These are phyloP conservation scores for Sciurus niger DNA, from an alignment of 2,113 vertebrate genomes.

Conservation along the genomic window DNA sequence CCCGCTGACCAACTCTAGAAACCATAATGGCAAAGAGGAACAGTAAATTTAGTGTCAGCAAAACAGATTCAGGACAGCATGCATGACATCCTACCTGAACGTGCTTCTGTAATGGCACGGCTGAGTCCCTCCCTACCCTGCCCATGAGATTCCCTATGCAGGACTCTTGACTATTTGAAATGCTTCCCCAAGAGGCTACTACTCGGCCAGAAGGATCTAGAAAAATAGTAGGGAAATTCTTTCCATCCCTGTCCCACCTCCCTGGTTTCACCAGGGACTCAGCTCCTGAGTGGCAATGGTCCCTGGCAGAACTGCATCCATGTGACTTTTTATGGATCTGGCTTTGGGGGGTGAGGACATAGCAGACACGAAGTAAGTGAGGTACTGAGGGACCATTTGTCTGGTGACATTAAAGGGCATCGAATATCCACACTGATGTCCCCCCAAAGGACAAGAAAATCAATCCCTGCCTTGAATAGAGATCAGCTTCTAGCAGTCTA, in stretches of 20 bases:
- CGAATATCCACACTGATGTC: neutral
- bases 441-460: neutral
- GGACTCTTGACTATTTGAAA: neutral
- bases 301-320: fast-evolving
- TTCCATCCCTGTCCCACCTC: fast-evolving
- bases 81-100: neutral
- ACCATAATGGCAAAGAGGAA: slow-evolving; percentile 92
- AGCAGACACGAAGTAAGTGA: neutral
- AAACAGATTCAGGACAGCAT: slow-evolving; percentile 75
- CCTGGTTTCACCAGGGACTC: fast-evolving
- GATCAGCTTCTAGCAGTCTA: fast-evolving
- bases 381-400: neutral
- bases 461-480: neutral
- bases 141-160: fast-evolving
- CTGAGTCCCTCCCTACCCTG: neutral
- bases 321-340: neutral
- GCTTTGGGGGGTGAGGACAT: neutral
- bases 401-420: neutral
- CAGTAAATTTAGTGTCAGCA: slow-evolving; percentile 82
- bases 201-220: neutral
- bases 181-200: neutral
- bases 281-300: neutral
- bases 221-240: neutral
- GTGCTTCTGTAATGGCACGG: neutral
- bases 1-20: slow-evolving; percentile 92